These are phyloP conservation scores for Ormia ochracea DNA, from an alignment of 2,888 invertebrate genomes.

Conservation along the genomic window DNA sequence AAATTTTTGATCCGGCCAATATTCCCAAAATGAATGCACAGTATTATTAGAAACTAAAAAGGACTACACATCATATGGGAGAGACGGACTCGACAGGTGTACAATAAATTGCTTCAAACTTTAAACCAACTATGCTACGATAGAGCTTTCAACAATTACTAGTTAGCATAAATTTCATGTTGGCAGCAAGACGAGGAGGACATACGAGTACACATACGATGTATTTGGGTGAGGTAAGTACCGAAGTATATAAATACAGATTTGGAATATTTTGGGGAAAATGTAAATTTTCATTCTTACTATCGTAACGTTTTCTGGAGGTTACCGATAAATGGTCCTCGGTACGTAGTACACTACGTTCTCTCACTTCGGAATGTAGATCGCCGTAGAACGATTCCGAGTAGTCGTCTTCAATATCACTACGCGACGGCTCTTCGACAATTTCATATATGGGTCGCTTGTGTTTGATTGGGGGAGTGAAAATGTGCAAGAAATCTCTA, in stretches of 20 bases:
- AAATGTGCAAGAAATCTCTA: constrained; percentile 76
- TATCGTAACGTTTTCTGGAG: constrained; percentile 43
- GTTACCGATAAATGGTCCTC: constrained; percentile 53
- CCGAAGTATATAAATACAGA: no score
- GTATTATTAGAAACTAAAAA: background rate
- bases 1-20: background rate
- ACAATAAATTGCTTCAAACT: no score
- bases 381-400: constrained; percentile 50
- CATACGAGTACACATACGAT: no score
- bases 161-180: background rate
- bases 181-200: constrained; percentile 7
- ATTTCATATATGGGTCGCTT: constrained; percentile 75
- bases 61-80: background rate
- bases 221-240: no score
- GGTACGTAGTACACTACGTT: constrained; percentile 53
- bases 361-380: constrained; percentile 35
- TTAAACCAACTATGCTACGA: no score
- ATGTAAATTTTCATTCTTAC: constrained; percentile 27
- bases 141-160: background rate
- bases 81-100: background rate
- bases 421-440: constrained; percentile 71
- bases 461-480: constrained; percentile 74
- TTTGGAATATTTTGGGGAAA: no score
- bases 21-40: background rate
- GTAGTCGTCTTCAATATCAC: constrained; percentile 55